These are phyloP conservation scores for Brachynemurus nebulosus DNA, from an alignment of 2,888 invertebrate species.

Conservation along the genomic window DNA sequence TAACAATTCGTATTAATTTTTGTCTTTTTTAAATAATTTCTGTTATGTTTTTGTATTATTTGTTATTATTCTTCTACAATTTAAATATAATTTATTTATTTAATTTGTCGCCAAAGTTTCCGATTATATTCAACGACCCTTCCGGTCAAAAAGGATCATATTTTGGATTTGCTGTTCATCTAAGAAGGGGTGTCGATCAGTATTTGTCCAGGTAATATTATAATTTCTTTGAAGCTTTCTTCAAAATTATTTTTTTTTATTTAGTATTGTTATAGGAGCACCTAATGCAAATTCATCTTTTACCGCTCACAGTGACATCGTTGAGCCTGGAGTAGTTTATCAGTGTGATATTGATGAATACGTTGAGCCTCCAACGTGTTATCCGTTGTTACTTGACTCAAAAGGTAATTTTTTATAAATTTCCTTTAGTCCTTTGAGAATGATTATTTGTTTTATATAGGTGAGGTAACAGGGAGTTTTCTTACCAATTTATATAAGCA, in stretches of 20 bases:
- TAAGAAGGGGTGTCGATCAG: background rate
- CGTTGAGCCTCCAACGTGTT: slow-evolving; percentile 8
- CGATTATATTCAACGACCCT: slow-evolving; percentile 4
- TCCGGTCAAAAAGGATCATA: background rate
- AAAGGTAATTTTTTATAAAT: slow-evolving; percentile 24
- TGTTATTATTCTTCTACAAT: too few relatives aligned
- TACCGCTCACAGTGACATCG: slow-evolving; percentile 26
- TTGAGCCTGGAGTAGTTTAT: slow-evolving; percentile 39
- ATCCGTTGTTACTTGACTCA: slow-evolving; percentile 25
- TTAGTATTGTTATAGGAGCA: slow-evolving; percentile 37
- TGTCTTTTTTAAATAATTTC: too few relatives aligned
- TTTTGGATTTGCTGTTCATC: slow-evolving; percentile 4
- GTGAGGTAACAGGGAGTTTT: background rate
- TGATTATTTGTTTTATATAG: background rate
- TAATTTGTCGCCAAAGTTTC: slow-evolving; percentile 12
- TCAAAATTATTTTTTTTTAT: slow-evolving; percentile 12
- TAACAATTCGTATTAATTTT: too few relatives aligned
- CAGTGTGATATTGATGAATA: slow-evolving; percentile 27
- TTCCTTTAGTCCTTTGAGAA: background rate
- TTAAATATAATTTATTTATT: too few relatives aligned
- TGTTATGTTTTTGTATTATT: too few relatives aligned
- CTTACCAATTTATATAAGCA: slow-evolving; percentile 20
- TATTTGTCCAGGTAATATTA: background rate
- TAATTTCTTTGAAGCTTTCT: background rate
- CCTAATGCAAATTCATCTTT: slow-evolving; percentile 37